A percentile compares a stretch with the other conserved stretches of the same genome.
These are phyloP conservation scores for Gracilinanus agilis DNA, from an alignment of 2,113 vertebrate genomes.

Conservation along the genomic window DNA sequence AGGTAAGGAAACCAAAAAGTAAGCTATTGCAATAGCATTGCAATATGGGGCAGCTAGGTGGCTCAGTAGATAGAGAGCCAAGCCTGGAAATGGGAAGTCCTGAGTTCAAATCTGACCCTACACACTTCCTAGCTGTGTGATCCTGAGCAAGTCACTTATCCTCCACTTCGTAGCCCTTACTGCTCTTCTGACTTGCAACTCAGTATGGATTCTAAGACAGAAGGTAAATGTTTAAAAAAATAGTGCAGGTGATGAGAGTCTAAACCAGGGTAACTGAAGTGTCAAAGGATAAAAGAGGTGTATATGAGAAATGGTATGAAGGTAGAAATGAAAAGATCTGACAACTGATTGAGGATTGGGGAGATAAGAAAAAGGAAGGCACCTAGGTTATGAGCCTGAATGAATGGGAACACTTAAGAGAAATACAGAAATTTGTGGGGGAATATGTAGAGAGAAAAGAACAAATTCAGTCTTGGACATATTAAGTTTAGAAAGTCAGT, in stretches of 20 bases:
- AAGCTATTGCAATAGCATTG: background rate
- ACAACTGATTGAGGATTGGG: background rate
- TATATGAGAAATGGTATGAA: background rate
- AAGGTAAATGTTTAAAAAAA: too few relatives aligned
- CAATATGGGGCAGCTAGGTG: too few relatives aligned
- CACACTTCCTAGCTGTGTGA: too few relatives aligned
- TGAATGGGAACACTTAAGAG: background rate
- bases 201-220: too few relatives aligned
- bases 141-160: too few relatives aligned
- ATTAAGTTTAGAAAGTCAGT: background rate
- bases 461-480: background rate
- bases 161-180: too few relatives aligned
- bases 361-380: background rate
- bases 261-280: background rate
- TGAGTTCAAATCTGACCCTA: too few relatives aligned
- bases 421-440: background rate
- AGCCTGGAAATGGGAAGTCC: too few relatives aligned
- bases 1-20: background rate
- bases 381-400: background rate
- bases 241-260: background rate
- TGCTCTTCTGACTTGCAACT: too few relatives aligned
- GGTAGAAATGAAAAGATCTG: background rate
- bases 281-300: background rate
- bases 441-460: background rate
- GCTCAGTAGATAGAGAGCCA: too few relatives aligned